phyloP scores from a whole-genome alignment of 2,888 invertebrate genomes.

The Idaea biselata region DNA sequence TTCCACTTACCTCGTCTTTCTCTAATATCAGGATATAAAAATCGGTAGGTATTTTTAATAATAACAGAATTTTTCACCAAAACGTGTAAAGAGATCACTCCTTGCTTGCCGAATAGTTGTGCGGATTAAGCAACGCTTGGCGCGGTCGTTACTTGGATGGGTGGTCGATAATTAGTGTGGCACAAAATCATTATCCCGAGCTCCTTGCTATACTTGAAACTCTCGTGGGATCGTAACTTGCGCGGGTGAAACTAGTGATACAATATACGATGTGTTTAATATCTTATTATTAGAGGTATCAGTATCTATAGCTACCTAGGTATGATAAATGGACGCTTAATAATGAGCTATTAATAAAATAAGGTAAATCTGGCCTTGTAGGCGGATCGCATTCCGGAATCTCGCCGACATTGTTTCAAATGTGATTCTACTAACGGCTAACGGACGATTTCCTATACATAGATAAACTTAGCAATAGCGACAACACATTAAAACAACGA shows the following conservation, averaged over 20 bases:
- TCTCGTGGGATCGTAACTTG: no score
- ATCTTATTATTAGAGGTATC: no score
- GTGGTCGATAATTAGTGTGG: no score
- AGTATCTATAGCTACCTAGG: not conserved
- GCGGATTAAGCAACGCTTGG: no score
- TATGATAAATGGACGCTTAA: conserved; percentile 23
- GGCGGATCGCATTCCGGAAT: conserved; percentile 75
- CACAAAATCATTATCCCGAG: no score
- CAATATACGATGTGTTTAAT: no score
- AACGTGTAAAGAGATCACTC: no score
- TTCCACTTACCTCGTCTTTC: not conserved
- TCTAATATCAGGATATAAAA: not conserved
- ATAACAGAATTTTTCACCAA: no score
- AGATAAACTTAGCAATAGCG: not conserved
- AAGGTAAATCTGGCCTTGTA: conserved; percentile 57
- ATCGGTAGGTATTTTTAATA: not conserved
- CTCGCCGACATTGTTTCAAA: conserved; percentile 69
- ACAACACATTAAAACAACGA: not conserved
- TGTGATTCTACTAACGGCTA: conserved; percentile 32
- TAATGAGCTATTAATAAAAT: conserved; percentile 26
- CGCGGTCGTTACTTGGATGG: no score
- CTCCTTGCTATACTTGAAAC: no score
- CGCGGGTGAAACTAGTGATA: no score
- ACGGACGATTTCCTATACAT: conserved; percentile 33
- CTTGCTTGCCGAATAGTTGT: no score